Conservation (phyloP, 1,140 invertebrate genomes). For the Pseudomyrmex cubaensis region DNA sequence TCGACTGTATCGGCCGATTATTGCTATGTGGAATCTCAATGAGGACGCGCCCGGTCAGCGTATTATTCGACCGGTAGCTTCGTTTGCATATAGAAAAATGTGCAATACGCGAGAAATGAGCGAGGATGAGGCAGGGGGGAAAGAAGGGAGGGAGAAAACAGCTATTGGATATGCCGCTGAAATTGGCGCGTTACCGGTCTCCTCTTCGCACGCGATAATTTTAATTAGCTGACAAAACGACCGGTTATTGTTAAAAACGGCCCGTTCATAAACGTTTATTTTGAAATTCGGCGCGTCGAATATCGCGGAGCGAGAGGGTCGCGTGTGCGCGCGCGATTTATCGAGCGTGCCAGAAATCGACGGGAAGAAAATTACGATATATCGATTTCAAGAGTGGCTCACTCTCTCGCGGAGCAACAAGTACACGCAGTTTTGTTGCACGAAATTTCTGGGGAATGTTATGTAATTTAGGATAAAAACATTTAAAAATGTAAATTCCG, state of each 20-base stretch:
- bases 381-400: slow-evolving; percentile 13
- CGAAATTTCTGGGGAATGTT: slow-evolving; percentile 4
- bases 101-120: background rate
- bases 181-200: slow-evolving; percentile 39
- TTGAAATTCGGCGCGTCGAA: slow-evolving; percentile 29
- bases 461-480: slow-evolving; percentile 19
- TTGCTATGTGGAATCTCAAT: slow-evolving; percentile 74
- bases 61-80: slow-evolving; percentile 45
- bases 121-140: too few species aligned
- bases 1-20: slow-evolving; percentile 70
- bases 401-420: slow-evolving; percentile 35
- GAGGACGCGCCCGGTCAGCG: slow-evolving; percentile 30
- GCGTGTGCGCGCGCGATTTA: slow-evolving; percentile 20
- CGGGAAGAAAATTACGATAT: slow-evolving; percentile 24
- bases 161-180: slow-evolving; percentile 21
- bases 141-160: background rate
- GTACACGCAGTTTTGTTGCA: slow-evolving; percentile 32
- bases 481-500: slow-evolving; percentile 31
- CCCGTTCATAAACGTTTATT: slow-evolving; percentile 33
- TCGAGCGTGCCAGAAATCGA: slow-evolving; percentile 21
- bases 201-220: slow-evolving; percentile 46
- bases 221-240: slow-evolving; percentile 47
- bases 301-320: background rate
- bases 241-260: slow-evolving; percentile 50
- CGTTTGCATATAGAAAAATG: slow-evolving; percentile 54